Evolutionary conservation across 1,140 invertebrate species (phyloP), one percentile per base, ranked within the genome.

Genomic region (honey bee (Apis mellifera)): DNA sequence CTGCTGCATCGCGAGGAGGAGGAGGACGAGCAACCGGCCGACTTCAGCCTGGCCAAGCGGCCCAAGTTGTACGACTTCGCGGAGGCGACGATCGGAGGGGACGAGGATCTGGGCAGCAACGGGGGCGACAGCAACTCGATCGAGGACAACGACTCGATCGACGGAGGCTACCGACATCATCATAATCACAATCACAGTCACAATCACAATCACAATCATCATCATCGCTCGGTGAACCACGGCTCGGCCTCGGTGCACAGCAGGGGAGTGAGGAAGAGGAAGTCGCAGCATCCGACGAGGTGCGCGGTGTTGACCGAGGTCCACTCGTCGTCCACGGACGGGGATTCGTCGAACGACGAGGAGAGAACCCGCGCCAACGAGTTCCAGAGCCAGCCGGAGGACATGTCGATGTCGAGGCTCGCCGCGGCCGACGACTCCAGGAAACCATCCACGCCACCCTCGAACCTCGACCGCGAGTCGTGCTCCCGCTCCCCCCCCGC

Each of bases 281-380:
- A 99, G 94, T 98, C 97, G 89, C 96, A 98, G 88, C 98, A 99
- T 92, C 98, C 98, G 0, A 98, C 97, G 1, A 95, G 98, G 78
- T 97, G 97, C 91, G 96, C 97, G 4, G 94, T 96, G 65, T 95
- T 95, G 23, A 91, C 91, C 21, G 93, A 95, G 76, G 91, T 94
- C 9, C 94, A 96, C 60, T 95, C 94, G 12, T 95, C 96, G 60
- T 96, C 96, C 83, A 95, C 95, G 21, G 95, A 96, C 70, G 95
- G 95, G 19, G 95, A 96, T 72, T 95, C 95, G 15, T 97, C 96
- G 1, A 96, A 96, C 86, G 96, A 97, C 88, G 90, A 95, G 9
- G 86, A 89, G 9, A 1, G 32, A 2, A 32, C 3, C 1, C 71
- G 87, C 2, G 32, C 86, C 78, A 89, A 15, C 74, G 92, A 95